Evolutionary conservation across 2,888 invertebrate genomes (phyloP).

Genomic region (Caenorhabditis imperialis): DNA sequence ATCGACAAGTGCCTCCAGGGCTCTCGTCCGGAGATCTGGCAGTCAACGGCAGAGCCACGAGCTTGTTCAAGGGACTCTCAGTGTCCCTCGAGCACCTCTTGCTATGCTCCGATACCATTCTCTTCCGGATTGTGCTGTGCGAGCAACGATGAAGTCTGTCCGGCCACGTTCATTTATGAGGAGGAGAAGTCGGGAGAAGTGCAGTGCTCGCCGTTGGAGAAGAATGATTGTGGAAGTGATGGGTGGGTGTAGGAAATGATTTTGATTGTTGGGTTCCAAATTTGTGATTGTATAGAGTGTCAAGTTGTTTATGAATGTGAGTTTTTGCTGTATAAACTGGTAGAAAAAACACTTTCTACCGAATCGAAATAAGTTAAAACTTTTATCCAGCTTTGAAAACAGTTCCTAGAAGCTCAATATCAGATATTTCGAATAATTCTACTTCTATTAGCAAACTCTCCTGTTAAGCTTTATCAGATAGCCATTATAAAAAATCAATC

Average conservation of each 20-base stretch:
- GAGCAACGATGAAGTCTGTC: slow-evolving; percentile 64
- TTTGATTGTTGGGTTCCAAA: no score
- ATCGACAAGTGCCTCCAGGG: slow-evolving; percentile 57
- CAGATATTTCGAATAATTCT: no score
- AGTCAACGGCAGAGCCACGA: slow-evolving; percentile 53
- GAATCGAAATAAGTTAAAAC: no score
- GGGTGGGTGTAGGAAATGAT: slow-evolving; percentile 23
- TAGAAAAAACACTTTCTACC: no score
- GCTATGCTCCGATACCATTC: slow-evolving; percentile 49
- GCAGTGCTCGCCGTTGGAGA: slow-evolving; percentile 68
- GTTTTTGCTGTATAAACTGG: no score
- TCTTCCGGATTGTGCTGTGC: slow-evolving; percentile 67
- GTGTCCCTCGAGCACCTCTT: slow-evolving; percentile 61
- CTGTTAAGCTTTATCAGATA: no score
- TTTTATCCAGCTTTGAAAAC: no score
- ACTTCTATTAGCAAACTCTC: no score
- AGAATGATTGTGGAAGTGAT: slow-evolving; percentile 51
- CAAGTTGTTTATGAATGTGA: no score
- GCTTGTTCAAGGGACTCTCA: slow-evolving; percentile 60
- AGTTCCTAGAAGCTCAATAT: no score
- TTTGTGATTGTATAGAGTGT: no score
- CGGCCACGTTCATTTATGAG: slow-evolving; percentile 69
- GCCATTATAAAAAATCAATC: no score
- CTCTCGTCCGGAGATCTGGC: slow-evolving; percentile 47
- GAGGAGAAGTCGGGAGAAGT: slow-evolving; percentile 56